A percentile compares a stretch with the other conserved stretches of the same genome.
Conservation (phyloP, 1,140 invertebrate species). For the Branchinecta lindahli region DNA sequence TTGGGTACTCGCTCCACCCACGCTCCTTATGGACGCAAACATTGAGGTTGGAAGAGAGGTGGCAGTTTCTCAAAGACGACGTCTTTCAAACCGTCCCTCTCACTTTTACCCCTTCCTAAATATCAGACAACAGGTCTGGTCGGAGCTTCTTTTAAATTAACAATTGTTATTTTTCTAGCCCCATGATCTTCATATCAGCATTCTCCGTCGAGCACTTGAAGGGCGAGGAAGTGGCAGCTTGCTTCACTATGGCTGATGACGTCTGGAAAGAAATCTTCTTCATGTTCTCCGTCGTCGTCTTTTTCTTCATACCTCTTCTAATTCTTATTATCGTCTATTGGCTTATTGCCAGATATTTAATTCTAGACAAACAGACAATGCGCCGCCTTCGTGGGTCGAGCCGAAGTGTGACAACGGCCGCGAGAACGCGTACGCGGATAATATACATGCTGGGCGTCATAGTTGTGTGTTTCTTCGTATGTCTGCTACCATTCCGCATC, state of each 20-base stretch:
- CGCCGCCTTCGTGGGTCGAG: neutral
- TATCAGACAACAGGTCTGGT: too few relatives aligned
- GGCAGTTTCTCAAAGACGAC: too few relatives aligned
- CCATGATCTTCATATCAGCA: constrained; percentile 40
- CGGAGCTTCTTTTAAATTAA: too few relatives aligned
- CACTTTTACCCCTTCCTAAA: too few relatives aligned
- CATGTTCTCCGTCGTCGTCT: constrained; percentile 54
- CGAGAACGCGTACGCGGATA: constrained; percentile 29
- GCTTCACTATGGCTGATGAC: constrained; percentile 50
- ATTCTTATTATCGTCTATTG: constrained; percentile 64
- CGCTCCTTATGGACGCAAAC: too few relatives aligned
- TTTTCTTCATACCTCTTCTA: constrained; percentile 65
- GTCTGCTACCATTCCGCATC: constrained; percentile 63
- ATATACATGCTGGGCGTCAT: constrained; percentile 60
- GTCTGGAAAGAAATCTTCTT: constrained; percentile 61
- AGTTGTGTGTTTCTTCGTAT: constrained; percentile 68
- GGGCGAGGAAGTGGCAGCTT: constrained; percentile 51
- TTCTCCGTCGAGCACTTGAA: constrained; percentile 41
- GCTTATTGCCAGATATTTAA: constrained; percentile 62
- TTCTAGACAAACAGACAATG: constrained; percentile 39
- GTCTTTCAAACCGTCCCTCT: too few relatives aligned
- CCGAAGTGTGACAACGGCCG: neutral
- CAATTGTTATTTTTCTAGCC: too few relatives aligned
- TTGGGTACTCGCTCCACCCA: too few relatives aligned
- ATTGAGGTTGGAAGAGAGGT: too few relatives aligned